Conservation (phyloP, 2,113 vertebrate species). For the Murina feae region DNA sequence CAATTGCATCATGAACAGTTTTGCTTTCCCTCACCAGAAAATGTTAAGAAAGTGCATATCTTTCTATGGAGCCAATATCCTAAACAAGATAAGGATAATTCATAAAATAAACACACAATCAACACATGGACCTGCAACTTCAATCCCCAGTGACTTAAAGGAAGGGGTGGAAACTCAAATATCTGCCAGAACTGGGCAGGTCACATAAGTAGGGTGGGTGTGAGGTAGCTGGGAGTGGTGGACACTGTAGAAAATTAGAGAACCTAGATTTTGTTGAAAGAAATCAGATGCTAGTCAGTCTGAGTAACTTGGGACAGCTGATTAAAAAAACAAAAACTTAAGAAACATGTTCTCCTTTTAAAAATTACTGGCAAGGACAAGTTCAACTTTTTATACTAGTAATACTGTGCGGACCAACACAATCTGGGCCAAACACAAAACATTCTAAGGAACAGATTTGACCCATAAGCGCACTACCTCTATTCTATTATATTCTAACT, state of each 20-base stretch:
- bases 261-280: neutral
- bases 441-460: neutral
- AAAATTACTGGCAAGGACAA: neutral
- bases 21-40: neutral
- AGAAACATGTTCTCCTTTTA: neutral
- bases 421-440: neutral
- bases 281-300: neutral
- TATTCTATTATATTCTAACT: neutral
- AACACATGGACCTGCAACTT: neutral
- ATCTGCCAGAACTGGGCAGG: neutral
- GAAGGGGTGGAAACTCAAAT: rapidly evolving
- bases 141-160: neutral
- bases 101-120: neutral
- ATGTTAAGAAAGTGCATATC: neutral
- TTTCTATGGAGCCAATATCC: neutral
- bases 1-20: neutral
- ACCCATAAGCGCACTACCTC: neutral
- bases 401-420: neutral
- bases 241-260: neutral
- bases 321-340: neutral
- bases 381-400: neutral
- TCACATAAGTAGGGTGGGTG: neutral
- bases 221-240: neutral
- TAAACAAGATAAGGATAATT: neutral
- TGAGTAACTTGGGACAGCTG: neutral